Base-by-base conservation (phyloP, 2,888 invertebrate species). In the Andricus curvator region DNA sequence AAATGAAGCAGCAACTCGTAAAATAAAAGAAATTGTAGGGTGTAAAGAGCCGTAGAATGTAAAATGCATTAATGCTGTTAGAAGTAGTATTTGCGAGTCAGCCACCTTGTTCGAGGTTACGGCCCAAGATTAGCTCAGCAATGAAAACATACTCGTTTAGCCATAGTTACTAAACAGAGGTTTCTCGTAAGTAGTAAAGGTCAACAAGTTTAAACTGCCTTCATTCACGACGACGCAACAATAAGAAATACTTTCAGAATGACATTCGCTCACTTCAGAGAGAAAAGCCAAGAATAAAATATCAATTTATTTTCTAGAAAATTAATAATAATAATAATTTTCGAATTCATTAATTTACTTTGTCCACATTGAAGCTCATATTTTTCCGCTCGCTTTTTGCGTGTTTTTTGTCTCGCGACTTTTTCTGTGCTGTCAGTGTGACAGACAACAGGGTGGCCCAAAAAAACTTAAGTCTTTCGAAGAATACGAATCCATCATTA, bases 81-180 rank as follows among this genome's bases (percentile, higher is more conserved):
- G 37, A 66, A 66, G 37, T 66, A 66, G 66, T 37, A n/a, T 66
- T 66, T 37, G 29, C 20, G 9, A 65, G 65, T 65, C 65, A 65
- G 66, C 66, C 66, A 66, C 66, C 33, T 66, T n/a, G 33, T 60
- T 22, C 66, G 8, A 66, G 29, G 66, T 29, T 66, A 60, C 60
- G 22, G 25, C 65, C 2, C 60, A 22, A 66, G 66, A 66, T 37
- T 66, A 66, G 37, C 66, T 37, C n/a, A 37, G 33, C 37, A 66
- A n/a, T 66, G 66, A 33, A 66, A 66, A 66, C 66, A 66, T 66
- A 20, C 65, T 65, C 29, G 29, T 65, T 65, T 33, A 65, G 33
- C 65, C 29, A 37, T 37, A 17, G 65, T 8, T 65, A 29, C 65
- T 33, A 22, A 25, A 65, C 60, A 22, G 33, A 25, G 65, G 65